A percentile compares a stretch with the other conserved stretches of the same genome.
Evolutionary conservation across 1,140 invertebrate species (phyloP).

Genomic region (Reticulitermes speratus): DNA sequence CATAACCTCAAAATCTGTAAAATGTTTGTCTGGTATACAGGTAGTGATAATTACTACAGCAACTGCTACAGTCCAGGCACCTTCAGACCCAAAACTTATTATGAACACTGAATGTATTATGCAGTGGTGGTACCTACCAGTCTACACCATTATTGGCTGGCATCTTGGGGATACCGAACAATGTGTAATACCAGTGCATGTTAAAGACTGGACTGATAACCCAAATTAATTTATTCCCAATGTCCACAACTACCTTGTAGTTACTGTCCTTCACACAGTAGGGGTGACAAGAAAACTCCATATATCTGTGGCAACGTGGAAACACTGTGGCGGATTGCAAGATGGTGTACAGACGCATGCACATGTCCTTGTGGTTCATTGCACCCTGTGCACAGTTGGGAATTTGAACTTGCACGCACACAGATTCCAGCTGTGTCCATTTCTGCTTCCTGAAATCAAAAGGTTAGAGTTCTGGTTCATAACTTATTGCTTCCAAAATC

Average conservation of each 20-base stretch:
- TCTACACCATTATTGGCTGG: neutral
- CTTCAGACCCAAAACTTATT: too few relatives aligned
- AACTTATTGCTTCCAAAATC: too few relatives aligned
- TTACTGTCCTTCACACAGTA: constrained; percentile 50
- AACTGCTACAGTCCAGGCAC: too few relatives aligned
- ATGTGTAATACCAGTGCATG: constrained; percentile 48
- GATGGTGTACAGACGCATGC: constrained; percentile 50
- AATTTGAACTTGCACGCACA: constrained; percentile 50
- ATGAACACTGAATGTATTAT: neutral
- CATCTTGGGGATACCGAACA: constrained; percentile 51
- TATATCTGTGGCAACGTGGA: constrained; percentile 50
- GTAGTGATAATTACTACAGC: too few relatives aligned
- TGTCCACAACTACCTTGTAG: constrained; percentile 52
- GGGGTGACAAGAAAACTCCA: constrained; percentile 50
- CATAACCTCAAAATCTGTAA: too few relatives aligned
- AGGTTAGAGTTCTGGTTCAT: constrained; percentile 11
- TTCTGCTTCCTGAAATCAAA: constrained; percentile 38
- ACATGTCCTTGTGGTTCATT: constrained; percentile 52
- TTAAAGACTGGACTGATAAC: constrained; percentile 49
- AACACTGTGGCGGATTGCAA: constrained; percentile 47
- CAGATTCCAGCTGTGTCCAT: constrained; percentile 49
- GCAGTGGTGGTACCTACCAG: neutral
- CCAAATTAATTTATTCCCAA: constrained; percentile 54
- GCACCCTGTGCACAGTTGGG: constrained; percentile 47
- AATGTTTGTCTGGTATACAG: too few relatives aligned